Evolutionary conservation across 1,140 invertebrate species (phyloP), one percentile per base, ranked within the genome.

Genomic region (Linepithema humile): DNA sequence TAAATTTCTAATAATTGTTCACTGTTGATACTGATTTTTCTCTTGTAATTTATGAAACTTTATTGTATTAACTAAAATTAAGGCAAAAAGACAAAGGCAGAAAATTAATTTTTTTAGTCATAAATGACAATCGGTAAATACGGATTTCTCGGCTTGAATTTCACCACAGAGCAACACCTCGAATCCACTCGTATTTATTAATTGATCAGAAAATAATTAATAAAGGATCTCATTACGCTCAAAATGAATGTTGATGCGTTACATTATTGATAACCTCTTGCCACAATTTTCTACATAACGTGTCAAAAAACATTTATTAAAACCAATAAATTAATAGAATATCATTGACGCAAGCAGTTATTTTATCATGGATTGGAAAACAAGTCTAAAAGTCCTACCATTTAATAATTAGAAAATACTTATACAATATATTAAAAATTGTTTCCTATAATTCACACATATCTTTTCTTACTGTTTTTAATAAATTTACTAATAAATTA

Each of bases 191-290:
- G 45, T 78, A 20, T 67, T 78, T 48, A 55, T 69, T 57, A 80
- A 80, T 69, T 40, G 23, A 80, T 12, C 64, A 29, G 69, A 23
- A 35, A 53, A 40, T 80, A 69, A 80, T 55, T 69, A 67, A 78
- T 35, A n/a, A 67, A 20, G 35, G 1, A 38, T 57, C n/a, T 69
- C 60, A 50, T 55, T 78, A 50, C 7, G 2, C 20, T 43, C 17
- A 17, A 29, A 48, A 69, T 69, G 1, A 3, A 29, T 20, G 45
- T 20, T 69, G 26, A 40, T 29, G 45, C 7, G 40, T 78, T 0
- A 2, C 4, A 35, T 43, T 43, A 23, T 80, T 20, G 50, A 38
- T n/a, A 80, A 69, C 29, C 48, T 55, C 62, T 17, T 35, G 35
- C 10, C 29, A 4, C 12, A 40, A 43, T 53, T 69, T 43, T 78